phyloP scores from a whole-genome alignment of 2,113 vertebrate species.

The Lagenorhynchus albirostris region DNA sequence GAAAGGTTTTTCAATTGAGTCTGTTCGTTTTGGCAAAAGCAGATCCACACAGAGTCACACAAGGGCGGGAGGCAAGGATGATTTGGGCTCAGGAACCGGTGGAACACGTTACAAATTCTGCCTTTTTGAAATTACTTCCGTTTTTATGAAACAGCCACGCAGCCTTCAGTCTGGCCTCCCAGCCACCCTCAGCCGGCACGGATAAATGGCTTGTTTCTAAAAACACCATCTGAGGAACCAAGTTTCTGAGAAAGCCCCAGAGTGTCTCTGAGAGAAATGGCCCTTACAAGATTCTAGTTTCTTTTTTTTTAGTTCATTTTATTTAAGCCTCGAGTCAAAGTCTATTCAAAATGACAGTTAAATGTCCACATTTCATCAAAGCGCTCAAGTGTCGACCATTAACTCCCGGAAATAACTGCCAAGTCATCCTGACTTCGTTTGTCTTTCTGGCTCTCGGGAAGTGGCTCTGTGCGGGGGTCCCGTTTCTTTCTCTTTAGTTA shows the following conservation, averaged over 20 bases:
- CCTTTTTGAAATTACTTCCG: not conserved
- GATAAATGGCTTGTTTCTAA: not conserved
- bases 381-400: not conserved
- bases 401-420: not conserved
- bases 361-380: not conserved
- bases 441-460: not conserved
- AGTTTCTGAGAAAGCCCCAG: not conserved
- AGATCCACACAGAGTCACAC: too few species aligned
- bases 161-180: not conserved
- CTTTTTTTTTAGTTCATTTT: not conserved
- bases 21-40: not conserved
- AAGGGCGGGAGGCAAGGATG: not conserved
- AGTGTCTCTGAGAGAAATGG: not conserved
- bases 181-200: not conserved
- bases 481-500: not conserved
- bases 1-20: too few species aligned
- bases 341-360: not conserved
- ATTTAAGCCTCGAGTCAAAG: not conserved
- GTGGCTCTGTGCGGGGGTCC: rapidly evolving
- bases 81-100: not conserved
- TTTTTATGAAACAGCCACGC: not conserved
- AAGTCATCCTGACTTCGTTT: rapidly evolving
- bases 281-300: not conserved
- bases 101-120: too few species aligned
- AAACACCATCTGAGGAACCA: not conserved